A percentile compares a stretch with the other conserved stretches of the same genome.
Conservation (phyloP, 2,113 vertebrate genomes). For the Antennarius striatus region DNA sequence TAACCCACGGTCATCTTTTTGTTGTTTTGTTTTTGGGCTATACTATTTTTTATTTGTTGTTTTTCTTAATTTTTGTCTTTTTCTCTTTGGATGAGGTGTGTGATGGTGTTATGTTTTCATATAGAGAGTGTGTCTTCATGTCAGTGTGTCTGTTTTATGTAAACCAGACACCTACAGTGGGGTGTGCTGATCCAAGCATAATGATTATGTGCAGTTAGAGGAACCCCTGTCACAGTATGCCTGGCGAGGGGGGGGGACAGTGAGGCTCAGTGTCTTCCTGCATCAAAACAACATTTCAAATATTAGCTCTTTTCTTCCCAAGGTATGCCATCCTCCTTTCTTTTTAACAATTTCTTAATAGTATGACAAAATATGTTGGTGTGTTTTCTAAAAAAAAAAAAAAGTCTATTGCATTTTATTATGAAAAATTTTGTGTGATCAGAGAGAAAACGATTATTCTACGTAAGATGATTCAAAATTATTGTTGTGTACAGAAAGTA, state of each 20-base stretch:
- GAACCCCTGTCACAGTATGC: slow-evolving; percentile 20
- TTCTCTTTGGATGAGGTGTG: slow-evolving; percentile 15
- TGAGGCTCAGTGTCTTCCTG: slow-evolving; percentile 22
- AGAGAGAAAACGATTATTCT: no score
- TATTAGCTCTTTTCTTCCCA: no score
- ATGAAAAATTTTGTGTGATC: no score
- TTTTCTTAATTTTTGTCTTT: not conserved
- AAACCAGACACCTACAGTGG: not conserved
- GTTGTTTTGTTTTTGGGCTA: slow-evolving; percentile 5
- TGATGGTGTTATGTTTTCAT: slow-evolving; percentile 14
- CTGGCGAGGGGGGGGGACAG: not conserved
- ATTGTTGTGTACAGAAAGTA: no score
- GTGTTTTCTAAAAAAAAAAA: not conserved
- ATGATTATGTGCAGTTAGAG: slow-evolving; percentile 10
- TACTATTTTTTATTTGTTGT: not conserved
- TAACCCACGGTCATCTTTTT: slow-evolving; percentile 39
- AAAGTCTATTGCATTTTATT: no score
- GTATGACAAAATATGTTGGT: not conserved
- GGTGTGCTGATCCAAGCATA: not conserved
- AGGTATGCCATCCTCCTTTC: no score
- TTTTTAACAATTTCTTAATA: no score
- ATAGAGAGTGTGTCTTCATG: not conserved
- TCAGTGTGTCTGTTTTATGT: slow-evolving; percentile 2
- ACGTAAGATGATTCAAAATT: no score
- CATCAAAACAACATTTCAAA: not conserved